Percentiles rank a stretch among this genome's conserved stretches.
Evolutionary conservation across 2,888 invertebrate species (phyloP).

Genomic region (Rhorus exstirpatorius): DNA sequence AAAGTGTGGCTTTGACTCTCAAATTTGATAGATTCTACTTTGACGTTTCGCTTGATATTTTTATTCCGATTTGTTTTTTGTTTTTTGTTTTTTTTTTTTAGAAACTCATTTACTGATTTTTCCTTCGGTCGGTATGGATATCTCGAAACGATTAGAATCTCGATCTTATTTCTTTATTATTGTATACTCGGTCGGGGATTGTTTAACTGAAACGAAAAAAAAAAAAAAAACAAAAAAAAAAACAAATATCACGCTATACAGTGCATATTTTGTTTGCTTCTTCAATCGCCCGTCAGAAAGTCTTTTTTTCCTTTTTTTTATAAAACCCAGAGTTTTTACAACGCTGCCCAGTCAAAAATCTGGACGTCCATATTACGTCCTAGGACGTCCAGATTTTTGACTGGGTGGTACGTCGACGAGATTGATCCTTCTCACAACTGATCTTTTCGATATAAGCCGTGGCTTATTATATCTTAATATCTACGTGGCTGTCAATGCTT

Average conservation of each 20-base stretch:
- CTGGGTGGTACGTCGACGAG: constrained; percentile 64
- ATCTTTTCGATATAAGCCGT: constrained; percentile 37
- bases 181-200: constrained; percentile 51
- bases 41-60: constrained; percentile 63
- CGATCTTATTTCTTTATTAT: constrained; percentile 60
- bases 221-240: constrained; percentile 70
- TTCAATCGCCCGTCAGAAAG: constrained; percentile 22
- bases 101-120: constrained; percentile 52
- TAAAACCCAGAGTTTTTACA: constrained; percentile 59
- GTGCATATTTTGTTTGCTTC: constrained; percentile 62
- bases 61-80: constrained; percentile 57
- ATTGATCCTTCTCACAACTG: constrained; percentile 26
- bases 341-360: too few species aligned
- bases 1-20: constrained; percentile 76
- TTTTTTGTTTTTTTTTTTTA: constrained; percentile 64
- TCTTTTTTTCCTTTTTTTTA: constrained; percentile 47
- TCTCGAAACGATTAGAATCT: constrained; percentile 54
- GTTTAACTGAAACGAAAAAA: constrained; percentile 64
- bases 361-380: too few species aligned
- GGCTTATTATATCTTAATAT: constrained; percentile 47
- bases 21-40: constrained; percentile 54
- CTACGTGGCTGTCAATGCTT: constrained; percentile 52
- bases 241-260: constrained; percentile 69
- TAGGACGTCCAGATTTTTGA: too few species aligned
- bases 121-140: constrained; percentile 54